Base-by-base conservation (phyloP, 2,797 vertebrate genomes). In the Eospalax fontanierii region DNA sequence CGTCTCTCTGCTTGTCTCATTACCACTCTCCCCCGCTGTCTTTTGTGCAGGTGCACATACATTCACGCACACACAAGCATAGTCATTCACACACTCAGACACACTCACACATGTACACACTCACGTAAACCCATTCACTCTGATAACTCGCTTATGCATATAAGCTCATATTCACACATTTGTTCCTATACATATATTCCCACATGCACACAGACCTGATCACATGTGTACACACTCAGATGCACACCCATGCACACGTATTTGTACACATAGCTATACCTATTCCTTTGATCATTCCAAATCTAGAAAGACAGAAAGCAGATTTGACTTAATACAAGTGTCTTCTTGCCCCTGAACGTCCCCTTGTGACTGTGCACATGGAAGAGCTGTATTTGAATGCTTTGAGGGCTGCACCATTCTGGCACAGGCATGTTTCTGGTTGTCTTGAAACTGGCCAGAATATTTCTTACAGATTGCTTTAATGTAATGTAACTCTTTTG, bases 231-330 rank as follows among this genome's bases (percentile, higher is more conserved):
- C 65, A 38, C 5, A 68, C 81, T 38, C 38, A 71, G 24, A 59
- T n/a, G 18, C n/a, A 57, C 4, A 50, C 33, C 6, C 26, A 54
- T 21, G 8, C 28, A 38, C 16, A 22, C 4, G 26, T 81, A 28
- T 81, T 40, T 33, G 5, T n/a, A 46, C 74, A 50, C 16, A 54
- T 26, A n/a, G 22, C 16, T 4, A 15, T 22, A 35, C 2, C 2
- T 71, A 22, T 6, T 16, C 43, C 33, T 89, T 68, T 54, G 73
- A 54, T 24, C 22, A 9, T 33, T 46, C 59, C 46, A 81, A 86
- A 40, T 79, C 79, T 70, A 80, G 79, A 79, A 89, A 61, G 14
- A 66, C 2, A 84, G 85, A 68, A 84, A 86, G 61, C 43, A 82
- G 43, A 65, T 88, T 61, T 86, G 38, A 89, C 54, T 11, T 50